phyloP scores from a whole-genome alignment of 2,113 vertebrate genomes.

The Poecile atricapillus region DNA sequence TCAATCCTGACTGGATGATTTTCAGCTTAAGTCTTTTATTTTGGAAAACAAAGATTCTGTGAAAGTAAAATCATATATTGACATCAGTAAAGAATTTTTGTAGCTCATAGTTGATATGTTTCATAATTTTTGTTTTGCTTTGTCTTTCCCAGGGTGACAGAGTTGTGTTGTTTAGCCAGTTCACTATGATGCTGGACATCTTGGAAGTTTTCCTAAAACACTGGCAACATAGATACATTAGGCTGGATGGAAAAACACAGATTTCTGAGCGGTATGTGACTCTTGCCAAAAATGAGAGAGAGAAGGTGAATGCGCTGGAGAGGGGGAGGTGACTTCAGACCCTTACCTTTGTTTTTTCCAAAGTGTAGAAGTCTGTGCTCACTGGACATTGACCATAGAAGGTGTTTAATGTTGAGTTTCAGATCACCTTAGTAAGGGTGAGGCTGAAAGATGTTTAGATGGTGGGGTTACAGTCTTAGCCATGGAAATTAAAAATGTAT shows the following conservation, averaged over 20 bases:
- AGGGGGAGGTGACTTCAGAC: not conserved
- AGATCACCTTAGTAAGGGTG: not conserved
- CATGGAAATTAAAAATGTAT: not conserved
- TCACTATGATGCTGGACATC: conserved; percentile 97
- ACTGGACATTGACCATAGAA: not conserved
- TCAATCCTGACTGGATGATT: not conserved
- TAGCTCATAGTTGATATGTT: not conserved
- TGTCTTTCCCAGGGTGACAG: conserved; percentile 82
- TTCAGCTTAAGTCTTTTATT: not conserved
- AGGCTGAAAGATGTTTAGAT: not conserved
- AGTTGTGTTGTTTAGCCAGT: conserved; percentile 96
- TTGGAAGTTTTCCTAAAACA: conserved; percentile 90
- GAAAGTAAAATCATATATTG: not conserved
- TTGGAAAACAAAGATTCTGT: not conserved
- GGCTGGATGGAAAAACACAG: conserved; percentile 92
- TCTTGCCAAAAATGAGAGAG: not conserved
- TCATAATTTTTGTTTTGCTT: not conserved
- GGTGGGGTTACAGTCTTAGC: not conserved
- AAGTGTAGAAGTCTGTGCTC: not conserved
- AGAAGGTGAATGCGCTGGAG: not conserved
- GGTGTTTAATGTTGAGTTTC: not conserved
- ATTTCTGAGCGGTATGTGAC: conserved; percentile 85
- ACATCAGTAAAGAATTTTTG: not conserved
- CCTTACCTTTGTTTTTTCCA: not conserved
- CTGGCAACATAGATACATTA: conserved; percentile 83